Percentiles rank a stretch among this genome's conserved stretches.
Evolutionary conservation across 1,140 invertebrate species (phyloP).

Genomic region (Bactericera cockerelli): DNA sequence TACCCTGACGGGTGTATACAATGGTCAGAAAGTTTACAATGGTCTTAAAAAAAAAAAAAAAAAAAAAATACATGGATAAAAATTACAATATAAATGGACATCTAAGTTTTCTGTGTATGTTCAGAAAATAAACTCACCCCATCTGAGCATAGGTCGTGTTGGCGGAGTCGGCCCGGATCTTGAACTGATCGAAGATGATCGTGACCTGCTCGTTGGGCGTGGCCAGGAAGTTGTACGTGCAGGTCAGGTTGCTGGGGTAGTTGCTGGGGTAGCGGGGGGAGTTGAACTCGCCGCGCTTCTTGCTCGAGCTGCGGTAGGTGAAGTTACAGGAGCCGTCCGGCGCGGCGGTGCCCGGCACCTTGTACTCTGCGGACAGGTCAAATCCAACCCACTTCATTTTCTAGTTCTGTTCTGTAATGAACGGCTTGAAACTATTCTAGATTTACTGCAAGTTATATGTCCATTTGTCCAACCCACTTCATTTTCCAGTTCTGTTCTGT

Average conservation of each 20-base stretch:
- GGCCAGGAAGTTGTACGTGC: constrained; percentile 75
- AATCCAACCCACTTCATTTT: not conserved
- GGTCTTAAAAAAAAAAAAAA: too few relatives aligned
- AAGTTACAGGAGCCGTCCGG: constrained; percentile 81
- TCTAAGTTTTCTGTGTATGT: too few relatives aligned
- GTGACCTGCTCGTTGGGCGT: constrained; percentile 79
- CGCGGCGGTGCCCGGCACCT: constrained; percentile 83
- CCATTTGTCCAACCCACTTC: too few relatives aligned
- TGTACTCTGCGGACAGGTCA: constrained; percentile 56
- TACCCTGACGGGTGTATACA: too few relatives aligned
- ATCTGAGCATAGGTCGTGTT: constrained; percentile 38
- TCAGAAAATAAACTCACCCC: constrained; percentile 31
- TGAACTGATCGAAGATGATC: constrained; percentile 84
- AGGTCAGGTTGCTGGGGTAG: constrained; percentile 85
- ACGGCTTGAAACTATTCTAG: too few relatives aligned
- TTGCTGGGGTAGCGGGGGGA: constrained; percentile 89
- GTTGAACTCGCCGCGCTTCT: constrained; percentile 81
- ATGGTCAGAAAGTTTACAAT: too few relatives aligned
- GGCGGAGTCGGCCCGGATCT: constrained; percentile 51
- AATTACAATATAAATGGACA: too few relatives aligned
- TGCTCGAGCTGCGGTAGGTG: constrained; percentile 69
- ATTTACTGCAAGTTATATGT: too few relatives aligned
- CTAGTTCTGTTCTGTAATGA: too few relatives aligned
- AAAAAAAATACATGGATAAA: too few relatives aligned
- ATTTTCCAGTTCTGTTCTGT: too few relatives aligned